Evolutionary conservation across 2,113 vertebrate species (phyloP), one percentile per base, ranked within the genome.

Genomic region (Syngnathus typhle): DNA sequence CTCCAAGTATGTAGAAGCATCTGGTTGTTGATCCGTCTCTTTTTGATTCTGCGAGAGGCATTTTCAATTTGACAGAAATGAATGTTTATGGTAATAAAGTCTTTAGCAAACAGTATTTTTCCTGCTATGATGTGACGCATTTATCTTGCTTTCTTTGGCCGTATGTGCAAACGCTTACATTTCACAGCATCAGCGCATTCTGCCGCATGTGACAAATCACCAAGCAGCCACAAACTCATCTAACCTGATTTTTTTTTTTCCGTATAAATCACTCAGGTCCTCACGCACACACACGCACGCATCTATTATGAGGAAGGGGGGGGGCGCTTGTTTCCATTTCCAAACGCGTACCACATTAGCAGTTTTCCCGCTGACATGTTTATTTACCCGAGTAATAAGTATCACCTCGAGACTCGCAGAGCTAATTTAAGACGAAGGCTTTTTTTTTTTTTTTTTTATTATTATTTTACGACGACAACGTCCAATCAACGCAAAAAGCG

Each of bases 321-420:
- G 7, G 49, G 27, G 63, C 55, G 68, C 56, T 47, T 46, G 64
- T 73, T 78, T 71, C 72, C 72, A 73, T 80, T 84, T 84, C 67
- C 54, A 77, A 84, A 86, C 70, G 36, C 74, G 38, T 73, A 65
- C 68, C 80, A 72, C 88, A 86, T 88, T 82, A 84, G 79, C 85
- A 76, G 62, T 79, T 88, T 84, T 79, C 65, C 74, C 55, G 41
- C 19, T 81, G 81, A 86, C 84, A 82, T 86, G 82, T 90, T 88
- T 88, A 89, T 86, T 85, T 82, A 88, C 76, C 86, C 69, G 61
- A 61, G 58, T 74, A 76, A 81, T 83, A 81, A 69, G 69, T 86
- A 73, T 78, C 74, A 79, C 75, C 78, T 72, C 46, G 4, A 63
- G 76, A 75, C 71, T 64, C 21, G 63, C 51, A 56, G 21, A n/a